Conservation (phyloP, 2,113 vertebrate species). For the Equus quagga region DNA sequence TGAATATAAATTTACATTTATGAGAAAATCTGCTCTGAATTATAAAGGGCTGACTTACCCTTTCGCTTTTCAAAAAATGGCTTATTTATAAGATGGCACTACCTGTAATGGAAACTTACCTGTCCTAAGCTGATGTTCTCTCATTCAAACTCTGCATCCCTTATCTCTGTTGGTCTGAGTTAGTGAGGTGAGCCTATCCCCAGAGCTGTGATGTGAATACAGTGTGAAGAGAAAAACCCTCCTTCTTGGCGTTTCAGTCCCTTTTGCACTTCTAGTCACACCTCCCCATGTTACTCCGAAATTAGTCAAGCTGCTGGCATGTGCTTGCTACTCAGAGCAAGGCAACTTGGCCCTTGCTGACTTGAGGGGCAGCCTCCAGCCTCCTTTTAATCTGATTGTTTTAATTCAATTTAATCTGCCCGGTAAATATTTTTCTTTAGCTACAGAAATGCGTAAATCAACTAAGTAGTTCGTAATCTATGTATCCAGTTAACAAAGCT, state of each 20-base stretch:
- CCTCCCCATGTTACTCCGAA: constrained; percentile 61
- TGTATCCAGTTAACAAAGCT: not conserved
- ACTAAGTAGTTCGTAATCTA: constrained; percentile 54
- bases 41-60: not conserved
- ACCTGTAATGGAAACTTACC: not conserved
- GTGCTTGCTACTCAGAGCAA: not conserved
- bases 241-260: not conserved
- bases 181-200: not conserved
- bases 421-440: constrained; percentile 73
- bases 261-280: constrained; percentile 18
- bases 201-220: not conserved
- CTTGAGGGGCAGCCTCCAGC: not conserved
- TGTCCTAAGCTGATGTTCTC: not conserved
- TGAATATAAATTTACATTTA: constrained; percentile 33
- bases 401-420: constrained; percentile 70
- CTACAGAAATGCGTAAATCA: constrained; percentile 67
- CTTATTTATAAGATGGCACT: constrained; percentile 1
- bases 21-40: constrained; percentile 64
- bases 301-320: constrained; percentile 36
- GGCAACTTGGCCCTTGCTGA: constrained; percentile 7
- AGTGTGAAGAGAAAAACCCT: not conserved
- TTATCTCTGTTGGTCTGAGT: not conserved
- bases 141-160: not conserved
- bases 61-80: constrained; percentile 6
- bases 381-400: constrained; percentile 70